A percentile compares a stretch with the other conserved stretches of the same genome.
Conservation (phyloP, 1,140 invertebrate genomes). For the Ganaspis sp. region DNA sequence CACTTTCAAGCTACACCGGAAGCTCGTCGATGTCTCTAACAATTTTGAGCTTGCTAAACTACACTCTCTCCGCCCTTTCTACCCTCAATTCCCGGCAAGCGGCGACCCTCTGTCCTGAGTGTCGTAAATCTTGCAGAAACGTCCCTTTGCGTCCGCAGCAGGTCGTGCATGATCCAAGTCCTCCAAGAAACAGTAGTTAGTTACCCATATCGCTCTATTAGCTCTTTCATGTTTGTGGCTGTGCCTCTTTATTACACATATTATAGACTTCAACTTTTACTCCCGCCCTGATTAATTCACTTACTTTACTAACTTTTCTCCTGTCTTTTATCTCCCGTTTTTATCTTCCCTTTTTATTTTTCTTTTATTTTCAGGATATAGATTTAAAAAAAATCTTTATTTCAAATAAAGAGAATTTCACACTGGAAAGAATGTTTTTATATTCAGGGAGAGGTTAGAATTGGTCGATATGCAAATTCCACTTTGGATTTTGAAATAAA, state of each 20-base stretch:
- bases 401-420: no score
- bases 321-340: no score
- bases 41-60: conserved; percentile 38
- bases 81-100: conserved; percentile 1
- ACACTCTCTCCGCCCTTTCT: conserved; percentile 33
- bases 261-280: neutral
- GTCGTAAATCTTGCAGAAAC: conserved; percentile 59
- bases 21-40: conserved; percentile 6
- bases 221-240: neutral
- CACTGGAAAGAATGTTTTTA: no score
- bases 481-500: no score
- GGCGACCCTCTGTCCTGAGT: conserved; percentile 32
- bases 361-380: no score
- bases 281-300: neutral
- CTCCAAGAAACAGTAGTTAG: neutral
- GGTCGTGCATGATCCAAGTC: conserved; percentile 8
- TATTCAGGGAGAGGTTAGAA: no score
- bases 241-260: neutral
- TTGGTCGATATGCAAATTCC: no score
- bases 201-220: conserved; percentile 2
- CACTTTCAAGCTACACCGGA: conserved; percentile 7
- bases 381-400: no score
- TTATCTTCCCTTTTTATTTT: no score
- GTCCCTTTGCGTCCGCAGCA: neutral
- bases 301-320: neutral